Base-by-base conservation (phyloP, 2,113 vertebrate species). In the Motacilla alba region DNA sequence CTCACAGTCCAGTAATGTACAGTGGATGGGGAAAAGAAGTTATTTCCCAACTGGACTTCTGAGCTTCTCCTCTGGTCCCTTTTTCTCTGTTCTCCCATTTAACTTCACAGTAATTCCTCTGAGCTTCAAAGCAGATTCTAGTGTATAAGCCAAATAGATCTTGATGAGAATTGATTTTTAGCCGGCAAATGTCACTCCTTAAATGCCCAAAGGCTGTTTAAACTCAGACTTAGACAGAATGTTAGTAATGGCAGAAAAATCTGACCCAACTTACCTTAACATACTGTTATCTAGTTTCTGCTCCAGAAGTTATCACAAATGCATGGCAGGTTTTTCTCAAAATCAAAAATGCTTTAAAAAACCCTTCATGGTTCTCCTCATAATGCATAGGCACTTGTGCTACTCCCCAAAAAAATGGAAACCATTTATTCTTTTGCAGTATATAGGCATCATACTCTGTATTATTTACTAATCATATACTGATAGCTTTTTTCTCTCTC, bases 121-220 rank as follows among this genome's bases (percentile, higher is more conserved):
- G 69, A 94, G 72, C 56, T 43, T 96, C 46, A 24, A 93, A 95
- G 56, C 72, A n/a, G 41, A 70, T 68, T 90, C 80, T 31, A 87
- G 76, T 75, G 43, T 27, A 64, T 68, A 92, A 92, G 49, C 83
- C 66, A 75, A 84, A 53, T 80, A 94, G 62, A 66, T 83, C 86
- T 87, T 92, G 92, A 96, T 94, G 83, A 94, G 76, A 94, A 96
- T 96, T 95, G 90, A 93, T 96, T 96, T 95, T 93, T 81, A 96
- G 83, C 80, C 49, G 46, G 86, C 7, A 93, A 95, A 87, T 92
- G 85, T 92, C 92, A 93, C 52, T 93, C 21, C 30, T 86, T 92
- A 95, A 96, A 78, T 90, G 85, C 68, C 90, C 76, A 90, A 93
- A 87, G 83, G 83, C 66, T 72, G 60, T 94, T 90, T 89, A 96